Conservation (phyloP, 2,888 invertebrate genomes). For the Pristionchus entomophagus region DNA sequence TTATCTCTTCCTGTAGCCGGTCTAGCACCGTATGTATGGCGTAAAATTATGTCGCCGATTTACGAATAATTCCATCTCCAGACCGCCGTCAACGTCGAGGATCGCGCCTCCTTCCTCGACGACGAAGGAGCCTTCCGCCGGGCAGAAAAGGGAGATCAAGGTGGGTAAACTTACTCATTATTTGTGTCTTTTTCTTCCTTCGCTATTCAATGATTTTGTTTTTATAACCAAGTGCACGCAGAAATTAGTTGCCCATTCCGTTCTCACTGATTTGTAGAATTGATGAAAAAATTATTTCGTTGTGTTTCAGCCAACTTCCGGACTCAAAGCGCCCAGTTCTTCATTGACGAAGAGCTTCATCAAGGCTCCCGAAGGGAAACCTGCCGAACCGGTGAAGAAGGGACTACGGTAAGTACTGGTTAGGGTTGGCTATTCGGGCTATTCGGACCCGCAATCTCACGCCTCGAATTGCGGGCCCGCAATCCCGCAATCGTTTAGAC, state of each 20-base stretch:
- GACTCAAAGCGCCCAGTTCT: background rate
- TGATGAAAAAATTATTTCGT: too few relatives aligned
- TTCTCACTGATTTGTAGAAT: too few relatives aligned
- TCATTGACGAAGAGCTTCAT: constrained; percentile 1
- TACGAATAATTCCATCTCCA: too few relatives aligned
- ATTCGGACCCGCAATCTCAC: too few relatives aligned
- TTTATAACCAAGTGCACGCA: too few relatives aligned
- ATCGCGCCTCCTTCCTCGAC: background rate
- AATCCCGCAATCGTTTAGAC: too few relatives aligned
- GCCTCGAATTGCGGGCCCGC: too few relatives aligned
- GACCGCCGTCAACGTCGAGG: background rate
- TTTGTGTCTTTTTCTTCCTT: background rate
- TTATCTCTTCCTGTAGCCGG: background rate
- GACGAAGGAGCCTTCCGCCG: background rate
- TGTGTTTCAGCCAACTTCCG: background rate
- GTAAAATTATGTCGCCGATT: too few relatives aligned
- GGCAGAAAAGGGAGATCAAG: background rate
- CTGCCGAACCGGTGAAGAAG: background rate
- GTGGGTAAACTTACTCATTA: background rate
- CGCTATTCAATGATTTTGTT: too few relatives aligned
- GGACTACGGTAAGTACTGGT: background rate
- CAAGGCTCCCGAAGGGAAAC: background rate
- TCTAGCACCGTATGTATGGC: too few relatives aligned
- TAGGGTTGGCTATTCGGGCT: too few relatives aligned
- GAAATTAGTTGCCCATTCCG: background rate